Conservation (phyloP, 1,140 invertebrate genomes). For the Carposina sasakii region DNA sequence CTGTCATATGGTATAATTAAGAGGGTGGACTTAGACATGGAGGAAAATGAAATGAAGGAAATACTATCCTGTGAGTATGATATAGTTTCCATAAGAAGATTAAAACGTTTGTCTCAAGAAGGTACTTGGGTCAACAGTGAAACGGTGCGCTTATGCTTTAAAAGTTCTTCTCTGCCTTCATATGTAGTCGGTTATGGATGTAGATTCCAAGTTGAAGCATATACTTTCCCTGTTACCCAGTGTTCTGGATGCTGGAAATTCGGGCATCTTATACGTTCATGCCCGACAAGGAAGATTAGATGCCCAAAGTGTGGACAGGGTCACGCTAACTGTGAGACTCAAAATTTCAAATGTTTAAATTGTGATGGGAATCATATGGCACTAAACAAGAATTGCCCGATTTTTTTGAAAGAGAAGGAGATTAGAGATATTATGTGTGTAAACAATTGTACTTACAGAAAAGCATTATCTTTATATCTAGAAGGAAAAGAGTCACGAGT, state of each 20-base stretch:
- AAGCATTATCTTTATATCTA: not conserved
- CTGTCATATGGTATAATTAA: not conserved
- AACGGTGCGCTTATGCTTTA: not conserved
- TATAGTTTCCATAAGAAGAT: not conserved
- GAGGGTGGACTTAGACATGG: conserved; percentile 3
- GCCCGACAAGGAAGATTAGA: not conserved
- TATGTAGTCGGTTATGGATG: not conserved
- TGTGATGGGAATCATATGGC: conserved; percentile 11
- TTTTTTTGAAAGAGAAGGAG: conserved; percentile 4
- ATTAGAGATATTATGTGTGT: conserved; percentile 8
- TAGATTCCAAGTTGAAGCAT: conserved; percentile 3
- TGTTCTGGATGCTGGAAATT: conserved; percentile 4
- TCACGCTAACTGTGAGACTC: conserved; percentile 5
- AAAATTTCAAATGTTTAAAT: conserved; percentile 2
- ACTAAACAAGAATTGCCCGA: conserved; percentile 4
- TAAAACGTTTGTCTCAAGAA: not conserved
- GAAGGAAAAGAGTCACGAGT: no score
- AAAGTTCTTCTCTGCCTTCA: not conserved
- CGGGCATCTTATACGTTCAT: conserved; percentile 2
- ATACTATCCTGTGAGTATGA: not conserved
- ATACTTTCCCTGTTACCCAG: conserved; percentile 10
- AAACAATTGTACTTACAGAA: conserved; percentile 6
- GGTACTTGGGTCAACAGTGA: conserved; percentile 5
- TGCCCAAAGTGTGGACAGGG: conserved; percentile 9
- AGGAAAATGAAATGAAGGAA: conserved; percentile 1